These are phyloP conservation scores for Drosophila merina DNA, from an alignment of 2,888 invertebrate species.

Conservation along the genomic window DNA sequence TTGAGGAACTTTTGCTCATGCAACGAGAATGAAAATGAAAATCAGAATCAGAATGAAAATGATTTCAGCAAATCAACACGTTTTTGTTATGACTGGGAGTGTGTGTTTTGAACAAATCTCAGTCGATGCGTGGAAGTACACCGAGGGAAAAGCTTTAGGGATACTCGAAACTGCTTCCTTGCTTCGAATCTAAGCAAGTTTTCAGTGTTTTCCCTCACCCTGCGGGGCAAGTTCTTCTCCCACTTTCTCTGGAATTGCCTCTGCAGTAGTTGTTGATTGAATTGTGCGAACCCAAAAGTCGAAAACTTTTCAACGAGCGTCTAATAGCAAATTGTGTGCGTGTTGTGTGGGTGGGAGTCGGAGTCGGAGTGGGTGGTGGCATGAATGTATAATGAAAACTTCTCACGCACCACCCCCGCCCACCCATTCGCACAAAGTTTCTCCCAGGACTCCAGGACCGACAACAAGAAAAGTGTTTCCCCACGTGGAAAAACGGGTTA, in stretches of 20 bases:
- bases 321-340: slow-evolving; percentile 53
- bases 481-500: slow-evolving; percentile 25
- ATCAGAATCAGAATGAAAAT: slow-evolving; percentile 37
- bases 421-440: slow-evolving; percentile 11
- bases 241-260: slow-evolving; percentile 1
- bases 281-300: slow-evolving; percentile 62
- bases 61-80: slow-evolving; percentile 58
- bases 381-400: slow-evolving; percentile 67
- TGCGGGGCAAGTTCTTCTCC: background rate
- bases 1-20: slow-evolving; percentile 45
- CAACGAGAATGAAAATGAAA: slow-evolving; percentile 20
- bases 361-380: slow-evolving; percentile 16
- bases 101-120: slow-evolving; percentile 23
- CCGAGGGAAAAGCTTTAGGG: background rate
- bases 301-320: slow-evolving; percentile 63
- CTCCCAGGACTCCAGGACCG: background rate
- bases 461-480: slow-evolving; percentile 15
- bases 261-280: slow-evolving; percentile 60
- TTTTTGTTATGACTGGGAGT: slow-evolving; percentile 36
- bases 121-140: slow-evolving; percentile 7
- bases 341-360: slow-evolving; percentile 10
- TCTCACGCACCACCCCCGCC: slow-evolving; percentile 48
- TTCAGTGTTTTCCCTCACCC: no score
- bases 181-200: no score
- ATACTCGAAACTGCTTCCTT: no score